Evolutionary conservation across 1,140 invertebrate species (phyloP), one percentile per base, ranked within the genome.

Genomic region (Saccostrea cuccullata): DNA sequence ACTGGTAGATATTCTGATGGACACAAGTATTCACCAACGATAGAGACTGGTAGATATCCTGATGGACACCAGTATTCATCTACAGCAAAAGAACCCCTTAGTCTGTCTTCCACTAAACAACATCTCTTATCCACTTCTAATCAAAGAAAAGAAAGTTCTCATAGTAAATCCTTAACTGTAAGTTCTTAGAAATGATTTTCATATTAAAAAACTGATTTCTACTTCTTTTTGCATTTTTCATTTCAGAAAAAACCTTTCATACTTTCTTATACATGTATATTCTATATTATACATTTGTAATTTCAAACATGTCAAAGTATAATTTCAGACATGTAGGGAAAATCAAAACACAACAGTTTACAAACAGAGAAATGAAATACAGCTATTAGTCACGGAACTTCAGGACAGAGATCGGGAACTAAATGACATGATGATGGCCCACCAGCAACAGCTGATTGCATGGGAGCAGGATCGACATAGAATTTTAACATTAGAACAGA

Each of bases 291-390:
- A 36, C 30, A 36, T 36, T 36, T 36, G 2, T 36, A 36, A 0
- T 36, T 36, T 36, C 30, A 8, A 47, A 6, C 9, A 47, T 47
- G 47, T 47, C 30, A 47, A 47, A 47, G 2, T 47, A 47, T 20
- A 30, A 15, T 36, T 36, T 77, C 26, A 77, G 70, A 77, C 13
- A 77, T 77, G 30, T 77, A 26, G 70, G 13, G 91, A 92, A 17
- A 82, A 91, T 47, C 92, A 93, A 58, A 91, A 89, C 26, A 88
- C 70, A 13, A 93, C 91, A 13, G 91, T 94, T 40, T 88, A 91
- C 84, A 94, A 93, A 84, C 94, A 94, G 87, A 91, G 94, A 17
- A 86, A 92, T 56, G 94, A 94, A 85, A 92, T 94, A 13, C 93
- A 93, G 87, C 86, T 94, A 85, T 82, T 94, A 77, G 91, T 94